Conservation (phyloP, 1,140 invertebrate genomes). For the Acromyrmex echinatior region DNA sequence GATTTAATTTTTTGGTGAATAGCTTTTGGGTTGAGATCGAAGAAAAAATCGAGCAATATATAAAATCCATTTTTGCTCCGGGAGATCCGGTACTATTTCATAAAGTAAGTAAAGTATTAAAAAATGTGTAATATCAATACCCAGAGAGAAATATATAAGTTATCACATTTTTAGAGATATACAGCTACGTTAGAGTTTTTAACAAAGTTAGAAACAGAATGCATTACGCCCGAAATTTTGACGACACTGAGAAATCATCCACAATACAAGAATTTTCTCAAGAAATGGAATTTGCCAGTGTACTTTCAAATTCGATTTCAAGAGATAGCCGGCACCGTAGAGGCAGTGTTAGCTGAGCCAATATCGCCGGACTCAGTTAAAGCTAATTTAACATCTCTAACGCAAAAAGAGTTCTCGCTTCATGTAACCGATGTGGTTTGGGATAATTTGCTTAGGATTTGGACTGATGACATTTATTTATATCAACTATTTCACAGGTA, state of each 20-base stretch:
- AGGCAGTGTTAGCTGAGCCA: conserved; percentile 87
- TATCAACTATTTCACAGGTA: conserved; percentile 89
- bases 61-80: conserved; percentile 95
- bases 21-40: conserved; percentile 96
- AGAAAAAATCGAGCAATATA: conserved; percentile 91
- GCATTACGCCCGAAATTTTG: conserved; percentile 87
- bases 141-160: conserved; percentile 16
- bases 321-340: conserved; percentile 93
- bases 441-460: conserved; percentile 90
- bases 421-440: conserved; percentile 87
- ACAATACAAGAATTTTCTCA: conserved; percentile 91
- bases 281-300: conserved; percentile 97
- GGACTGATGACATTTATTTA: conserved; percentile 92
- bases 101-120: conserved; percentile 84
- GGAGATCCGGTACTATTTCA: conserved; percentile 96
- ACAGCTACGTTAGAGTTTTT: conserved; percentile 93
- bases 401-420: conserved; percentile 85
- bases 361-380: conserved; percentile 79
- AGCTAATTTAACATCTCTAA: conserved; percentile 78
- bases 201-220: conserved; percentile 90
- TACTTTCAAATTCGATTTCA: conserved; percentile 98
- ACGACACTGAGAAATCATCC: conserved; percentile 88
- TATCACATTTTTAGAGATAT: conserved; percentile 89
- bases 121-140: not conserved
- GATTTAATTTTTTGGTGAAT: conserved; percentile 95